Conservation (phyloP, 2,797 vertebrate genomes). For the Ptychadena robeensis region DNA sequence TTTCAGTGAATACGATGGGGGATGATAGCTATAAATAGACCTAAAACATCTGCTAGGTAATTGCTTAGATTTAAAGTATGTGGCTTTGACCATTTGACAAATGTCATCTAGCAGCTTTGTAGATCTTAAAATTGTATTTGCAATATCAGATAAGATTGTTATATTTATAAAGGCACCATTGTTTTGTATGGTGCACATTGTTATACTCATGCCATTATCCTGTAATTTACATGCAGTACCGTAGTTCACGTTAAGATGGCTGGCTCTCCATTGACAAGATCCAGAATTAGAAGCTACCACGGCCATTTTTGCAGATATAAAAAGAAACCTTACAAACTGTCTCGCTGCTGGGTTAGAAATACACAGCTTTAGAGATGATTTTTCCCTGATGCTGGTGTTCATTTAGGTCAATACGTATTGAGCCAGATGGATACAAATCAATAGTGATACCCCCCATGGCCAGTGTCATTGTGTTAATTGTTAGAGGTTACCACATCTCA, state of each 20-base stretch:
- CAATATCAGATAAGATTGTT: too few relatives aligned
- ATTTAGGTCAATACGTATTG: not conserved
- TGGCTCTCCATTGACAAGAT: slow-evolving; percentile 23
- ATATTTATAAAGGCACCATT: too few relatives aligned
- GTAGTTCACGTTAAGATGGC: slow-evolving; percentile 44
- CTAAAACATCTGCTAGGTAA: too few relatives aligned
- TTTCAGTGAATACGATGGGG: too few relatives aligned
- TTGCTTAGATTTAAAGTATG: too few relatives aligned
- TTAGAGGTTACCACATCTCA: not conserved
- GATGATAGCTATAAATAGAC: too few relatives aligned
- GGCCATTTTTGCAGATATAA: slow-evolving; percentile 18
- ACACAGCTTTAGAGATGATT: not conserved
- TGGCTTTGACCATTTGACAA: too few relatives aligned
- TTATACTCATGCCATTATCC: not conserved
- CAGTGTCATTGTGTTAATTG: not conserved
- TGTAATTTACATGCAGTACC: slow-evolving; percentile 1
- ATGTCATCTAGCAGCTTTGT: too few relatives aligned
- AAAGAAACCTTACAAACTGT: not conserved
- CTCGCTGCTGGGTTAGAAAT: not conserved
- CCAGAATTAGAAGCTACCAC: slow-evolving; percentile 19
- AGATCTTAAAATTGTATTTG: too few relatives aligned
- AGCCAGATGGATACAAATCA: not conserved
- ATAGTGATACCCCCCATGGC: not conserved
- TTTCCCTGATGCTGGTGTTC: not conserved
- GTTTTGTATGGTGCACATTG: not conserved